These are phyloP conservation scores for Petrophora chlorosata DNA, from an alignment of 2,888 invertebrate genomes.

Conservation along the genomic window DNA sequence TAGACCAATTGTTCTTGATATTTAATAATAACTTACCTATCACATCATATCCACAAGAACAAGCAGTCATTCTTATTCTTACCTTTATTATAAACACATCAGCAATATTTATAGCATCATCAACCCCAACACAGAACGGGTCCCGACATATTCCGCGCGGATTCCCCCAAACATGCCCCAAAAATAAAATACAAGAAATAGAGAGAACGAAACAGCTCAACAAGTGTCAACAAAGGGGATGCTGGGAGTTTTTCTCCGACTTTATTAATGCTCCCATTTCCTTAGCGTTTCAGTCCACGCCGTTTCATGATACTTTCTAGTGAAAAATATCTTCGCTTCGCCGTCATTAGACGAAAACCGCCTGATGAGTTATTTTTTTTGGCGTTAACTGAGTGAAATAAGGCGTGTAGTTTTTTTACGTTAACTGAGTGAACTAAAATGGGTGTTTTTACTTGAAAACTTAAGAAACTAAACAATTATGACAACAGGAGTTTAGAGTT, in stretches of 20 bases:
- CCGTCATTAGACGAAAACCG: constrained; percentile 25
- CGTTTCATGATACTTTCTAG: constrained; percentile 35
- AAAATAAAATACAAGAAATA: constrained; percentile 40
- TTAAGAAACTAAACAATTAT: too few relatives aligned
- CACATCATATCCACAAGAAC: too few relatives aligned
- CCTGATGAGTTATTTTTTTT: constrained; percentile 17
- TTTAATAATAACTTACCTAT: too few relatives aligned
- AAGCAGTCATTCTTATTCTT: too few relatives aligned
- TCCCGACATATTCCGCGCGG: constrained; percentile 17
- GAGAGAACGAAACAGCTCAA: constrained; percentile 52
- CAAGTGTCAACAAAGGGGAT: constrained; percentile 60
- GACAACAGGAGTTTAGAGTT: too few relatives aligned
- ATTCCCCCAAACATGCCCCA: constrained; percentile 14
- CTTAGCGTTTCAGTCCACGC: constrained; percentile 37
- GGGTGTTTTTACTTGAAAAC: too few relatives aligned
- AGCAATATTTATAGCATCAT: neutral
- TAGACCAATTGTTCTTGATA: too few relatives aligned
- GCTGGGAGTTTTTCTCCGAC: constrained; percentile 44
- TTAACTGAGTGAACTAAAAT: too few relatives aligned
- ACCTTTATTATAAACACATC: neutral
- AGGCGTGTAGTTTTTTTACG: neutral
- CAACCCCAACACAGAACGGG: neutral
- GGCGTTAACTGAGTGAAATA: neutral
- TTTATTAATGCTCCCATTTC: constrained; percentile 54
- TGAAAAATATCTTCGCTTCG: constrained; percentile 30